phyloP scores from a whole-genome alignment of 2,113 vertebrate species.

The Propithecus coquereli region DNA sequence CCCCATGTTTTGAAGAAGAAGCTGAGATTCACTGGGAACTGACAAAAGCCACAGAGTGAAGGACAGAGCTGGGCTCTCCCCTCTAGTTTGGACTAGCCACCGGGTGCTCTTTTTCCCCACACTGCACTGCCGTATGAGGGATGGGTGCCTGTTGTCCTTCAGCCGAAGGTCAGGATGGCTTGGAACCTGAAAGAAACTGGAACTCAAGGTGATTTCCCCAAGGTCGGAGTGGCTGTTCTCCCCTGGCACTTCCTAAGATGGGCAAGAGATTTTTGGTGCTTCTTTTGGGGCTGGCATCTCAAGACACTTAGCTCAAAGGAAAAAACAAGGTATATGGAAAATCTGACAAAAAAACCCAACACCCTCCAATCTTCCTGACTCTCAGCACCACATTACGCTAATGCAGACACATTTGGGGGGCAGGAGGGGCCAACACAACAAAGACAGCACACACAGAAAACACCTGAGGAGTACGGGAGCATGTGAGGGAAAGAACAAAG shows the following conservation, averaged over 20 bases:
- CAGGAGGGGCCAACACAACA: background rate
- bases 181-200: background rate
- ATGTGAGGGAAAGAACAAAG: background rate
- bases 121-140: accelerated
- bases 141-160: background rate
- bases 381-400: background rate
- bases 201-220: background rate
- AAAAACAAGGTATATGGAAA: background rate
- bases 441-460: background rate
- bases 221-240: background rate
- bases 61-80: background rate
- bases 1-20: background rate
- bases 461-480: background rate
- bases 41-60: background rate
- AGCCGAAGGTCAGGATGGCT: background rate
- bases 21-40: background rate
- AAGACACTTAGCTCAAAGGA: background rate
- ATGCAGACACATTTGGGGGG: background rate
- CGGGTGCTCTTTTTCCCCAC: background rate
- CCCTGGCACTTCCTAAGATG: background rate
- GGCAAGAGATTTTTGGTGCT: background rate
- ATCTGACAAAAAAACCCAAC: background rate
- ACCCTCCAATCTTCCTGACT: background rate
- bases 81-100: background rate
- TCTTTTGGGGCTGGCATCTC: background rate